These are phyloP conservation scores for Actenoides lindsayi DNA, from an alignment of 2,113 vertebrate genomes.

Conservation along the genomic window DNA sequence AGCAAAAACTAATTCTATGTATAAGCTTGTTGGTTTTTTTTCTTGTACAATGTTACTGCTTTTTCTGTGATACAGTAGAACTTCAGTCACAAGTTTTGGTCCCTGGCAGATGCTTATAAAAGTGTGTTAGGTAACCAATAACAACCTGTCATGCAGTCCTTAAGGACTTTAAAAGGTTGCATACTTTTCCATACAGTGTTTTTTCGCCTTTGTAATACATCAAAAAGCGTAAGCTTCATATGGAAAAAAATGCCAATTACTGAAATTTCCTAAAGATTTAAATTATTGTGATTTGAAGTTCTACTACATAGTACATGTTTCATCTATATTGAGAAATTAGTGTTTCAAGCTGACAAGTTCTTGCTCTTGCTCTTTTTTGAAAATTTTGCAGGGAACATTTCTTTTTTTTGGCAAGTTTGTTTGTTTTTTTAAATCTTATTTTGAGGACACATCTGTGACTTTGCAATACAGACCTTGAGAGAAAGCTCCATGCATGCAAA, in stretches of 20 bases:
- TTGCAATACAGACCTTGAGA: neutral
- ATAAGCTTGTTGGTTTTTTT: neutral
- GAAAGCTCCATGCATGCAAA: neutral
- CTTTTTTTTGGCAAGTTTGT: neutral
- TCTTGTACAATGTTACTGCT: neutral
- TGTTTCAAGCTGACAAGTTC: neutral
- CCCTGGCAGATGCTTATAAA: neutral
- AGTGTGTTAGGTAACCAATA: neutral
- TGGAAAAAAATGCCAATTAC: neutral
- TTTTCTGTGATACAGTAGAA: constrained; percentile 19
- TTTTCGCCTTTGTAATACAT: neutral
- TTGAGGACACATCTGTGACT: neutral
- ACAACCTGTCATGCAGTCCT: neutral
- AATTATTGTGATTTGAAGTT: constrained; percentile 51
- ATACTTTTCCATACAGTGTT: neutral
- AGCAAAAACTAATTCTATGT: constrained; percentile 37
- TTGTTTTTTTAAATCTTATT: neutral
- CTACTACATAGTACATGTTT: neutral
- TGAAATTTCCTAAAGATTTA: neutral
- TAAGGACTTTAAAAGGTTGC: neutral
- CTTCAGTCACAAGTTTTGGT: constrained; percentile 31
- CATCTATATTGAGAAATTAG: neutral
- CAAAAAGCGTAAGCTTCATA: neutral
- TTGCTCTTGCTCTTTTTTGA: neutral
- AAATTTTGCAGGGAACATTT: neutral